phyloP scores from a whole-genome alignment of 2,888 invertebrate genomes.

The Drosophila yooni region DNA sequence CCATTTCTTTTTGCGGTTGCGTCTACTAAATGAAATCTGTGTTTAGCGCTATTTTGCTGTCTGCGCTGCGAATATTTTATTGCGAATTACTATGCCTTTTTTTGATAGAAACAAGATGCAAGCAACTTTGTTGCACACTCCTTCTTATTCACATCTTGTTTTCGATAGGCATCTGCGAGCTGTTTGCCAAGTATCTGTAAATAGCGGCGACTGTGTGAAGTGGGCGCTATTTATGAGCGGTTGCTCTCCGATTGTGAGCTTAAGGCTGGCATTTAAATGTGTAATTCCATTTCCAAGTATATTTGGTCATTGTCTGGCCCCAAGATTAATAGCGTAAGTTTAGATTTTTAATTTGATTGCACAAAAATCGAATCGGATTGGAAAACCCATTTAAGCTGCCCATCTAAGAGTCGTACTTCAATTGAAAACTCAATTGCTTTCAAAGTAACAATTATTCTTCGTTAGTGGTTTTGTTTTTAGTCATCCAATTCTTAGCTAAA shows the following conservation, averaged over 20 bases:
- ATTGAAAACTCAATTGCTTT: neutral
- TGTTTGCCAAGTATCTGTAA: neutral
- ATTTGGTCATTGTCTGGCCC: neutral
- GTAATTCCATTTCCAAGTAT: neutral
- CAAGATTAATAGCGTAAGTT: neutral
- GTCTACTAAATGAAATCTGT: slow-evolving; percentile 63
- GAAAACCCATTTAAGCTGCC: too few relatives aligned
- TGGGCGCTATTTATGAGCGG: neutral
- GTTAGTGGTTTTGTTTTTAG: neutral
- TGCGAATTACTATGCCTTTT: slow-evolving; percentile 1
- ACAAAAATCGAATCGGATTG: neutral
- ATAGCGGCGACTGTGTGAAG: neutral
- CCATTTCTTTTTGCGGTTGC: slow-evolving; percentile 22
- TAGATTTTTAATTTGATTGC: neutral
- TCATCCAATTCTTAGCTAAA: neutral
- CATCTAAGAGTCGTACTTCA: neutral
- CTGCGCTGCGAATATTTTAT: slow-evolving; percentile 47
- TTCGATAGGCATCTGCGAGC: slow-evolving; percentile 25
- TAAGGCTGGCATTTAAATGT: neutral
- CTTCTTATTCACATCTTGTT: slow-evolving; percentile 6
- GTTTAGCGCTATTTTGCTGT: slow-evolving; percentile 43
- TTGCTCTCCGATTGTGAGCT: neutral
- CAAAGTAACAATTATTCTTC: neutral
- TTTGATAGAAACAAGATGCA: slow-evolving; percentile 12
- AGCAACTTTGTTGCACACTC: slow-evolving; percentile 29